Evolutionary conservation across 1,140 invertebrate species (phyloP), one percentile per base, ranked within the genome.

Genomic region (Macrocentrus cingulum): DNA sequence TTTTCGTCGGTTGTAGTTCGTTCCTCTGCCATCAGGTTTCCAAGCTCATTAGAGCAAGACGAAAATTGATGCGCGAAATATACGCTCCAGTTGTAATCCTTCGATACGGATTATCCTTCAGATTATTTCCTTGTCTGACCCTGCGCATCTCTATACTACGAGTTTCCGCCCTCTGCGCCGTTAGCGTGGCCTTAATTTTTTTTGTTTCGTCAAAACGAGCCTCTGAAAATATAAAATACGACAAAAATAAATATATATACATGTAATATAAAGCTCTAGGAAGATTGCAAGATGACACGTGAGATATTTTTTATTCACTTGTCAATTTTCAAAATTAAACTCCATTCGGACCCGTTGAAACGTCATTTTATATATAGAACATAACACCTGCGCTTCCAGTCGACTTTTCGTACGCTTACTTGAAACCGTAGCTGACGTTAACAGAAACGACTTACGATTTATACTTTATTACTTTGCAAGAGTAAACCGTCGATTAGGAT

Each of bases 401-500:
- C 25, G 25, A 29, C 25, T 9, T 29, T 9, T 4, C 25, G 25
- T 13, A 39, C 15, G 8, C 13, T 5, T 13, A n/a, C 11, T n/a
- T 39, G 3, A 39, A 39, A n/a, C 15, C 11, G 15, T n/a, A 5
- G 19, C 4, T 2, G 36, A 9, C 41, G 7, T 25, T 36, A 46
- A 3, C 29, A 48, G 46, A 41, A 39, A 48, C 13, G 54, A 44
- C 25, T 49, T 15, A 32, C 48, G 45, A 66, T 67, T 67, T 56
- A 54, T 56, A 39, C 44, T 39, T 11, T 19, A 20, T n/a, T 41
- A 57, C 44, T 41, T 45, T n/a, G n/a, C n/a, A n/a, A n/a, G n/a
- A n/a, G 45, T 49, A 49, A 57, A 18, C 61, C 42, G 60, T 69
- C 67, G 60, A 69, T 70, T 70, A 63, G 66, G 67, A 70, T 70